Base-by-base conservation (phyloP, 1,140 invertebrate genomes). In the Anastrepha obliqua region DNA sequence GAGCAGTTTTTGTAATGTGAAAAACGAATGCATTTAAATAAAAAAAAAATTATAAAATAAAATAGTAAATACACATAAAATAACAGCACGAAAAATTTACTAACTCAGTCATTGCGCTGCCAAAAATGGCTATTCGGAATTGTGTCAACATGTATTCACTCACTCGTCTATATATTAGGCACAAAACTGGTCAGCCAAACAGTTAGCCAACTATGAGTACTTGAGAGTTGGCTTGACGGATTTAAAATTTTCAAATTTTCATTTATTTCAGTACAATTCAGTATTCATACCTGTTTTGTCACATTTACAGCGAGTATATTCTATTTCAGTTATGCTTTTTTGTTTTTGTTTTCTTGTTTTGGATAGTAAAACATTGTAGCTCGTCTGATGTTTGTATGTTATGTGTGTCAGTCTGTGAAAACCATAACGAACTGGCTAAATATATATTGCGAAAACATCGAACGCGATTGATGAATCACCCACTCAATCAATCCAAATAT, bases 61-160 rank as follows among this genome's bases (percentile, higher is more conserved):
- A 55, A 55, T 55, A 8, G 51, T 11, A 55, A 8, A 55, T 55
- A 55, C 51, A 55, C 11, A 55, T 55, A 55, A 6, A 55, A 55
- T 8, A 55, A 55, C 51, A 55, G 51, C 51, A 8, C 51, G 51
- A 6, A 55, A 55, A 55, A 55, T 55, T 55, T 47, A 44, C 42
- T 15, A 70, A 70, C 67, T 74, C 67, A 17, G 67, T 74, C 15
- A n/a, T 17, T 74, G 67, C 42, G 42, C 42, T 70, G 67, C 67
- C 67, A 47, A 74, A 74, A 47, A 74, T 74, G 67, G 67, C 42
- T 2, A 74, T 74, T 74, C 67, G 67, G 67, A 74, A 74, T 74
- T 74, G 67, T 74, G 67, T 74, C 67, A 74, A n/a, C 67, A 74
- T 74, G 42, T 47, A 74, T 29, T 29, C 29, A 29, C 29, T 29